These are phyloP conservation scores for Ctenomys sociabilis DNA, from an alignment of 2,113 vertebrate species.

Conservation along the genomic window DNA sequence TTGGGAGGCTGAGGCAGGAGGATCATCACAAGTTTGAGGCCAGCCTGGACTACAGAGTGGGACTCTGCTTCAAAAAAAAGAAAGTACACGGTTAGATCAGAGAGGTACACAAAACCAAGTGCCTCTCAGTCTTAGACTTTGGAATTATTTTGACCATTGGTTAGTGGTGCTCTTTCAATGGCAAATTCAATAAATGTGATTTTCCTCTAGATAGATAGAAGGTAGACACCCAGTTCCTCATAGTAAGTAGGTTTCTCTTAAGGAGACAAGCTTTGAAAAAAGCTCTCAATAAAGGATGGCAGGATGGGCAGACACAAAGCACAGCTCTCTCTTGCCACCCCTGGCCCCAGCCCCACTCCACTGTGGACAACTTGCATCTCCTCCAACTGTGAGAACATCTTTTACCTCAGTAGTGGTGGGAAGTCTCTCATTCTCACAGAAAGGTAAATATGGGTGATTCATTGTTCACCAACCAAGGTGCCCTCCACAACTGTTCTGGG, in stretches of 20 bases:
- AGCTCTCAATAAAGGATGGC: not conserved
- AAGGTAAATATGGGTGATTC: constrained; percentile 24
- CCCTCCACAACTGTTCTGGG: not conserved
- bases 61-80: not conserved
- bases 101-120: not conserved
- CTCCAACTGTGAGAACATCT: not conserved
- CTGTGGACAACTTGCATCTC: not conserved
- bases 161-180: not conserved
- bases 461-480: not conserved
- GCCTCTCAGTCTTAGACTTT: not conserved
- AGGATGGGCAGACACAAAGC: not conserved
- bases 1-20: not conserved
- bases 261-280: not conserved
- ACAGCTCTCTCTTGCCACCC: not conserved
- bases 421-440: not conserved
- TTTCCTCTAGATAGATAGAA: not conserved
- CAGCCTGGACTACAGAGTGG: not conserved
- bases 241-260: constrained; percentile 33
- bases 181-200: not conserved
- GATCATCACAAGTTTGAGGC: not conserved
- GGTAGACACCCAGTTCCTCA: not conserved
- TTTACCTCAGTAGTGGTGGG: not conserved
- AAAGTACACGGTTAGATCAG: not conserved
- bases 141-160: not conserved
- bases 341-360: not conserved